Percentiles rank a stretch among this genome's conserved stretches.
phyloP scores from a whole-genome alignment of 2,888 invertebrate species.

The Hypolimnas misippus region DNA sequence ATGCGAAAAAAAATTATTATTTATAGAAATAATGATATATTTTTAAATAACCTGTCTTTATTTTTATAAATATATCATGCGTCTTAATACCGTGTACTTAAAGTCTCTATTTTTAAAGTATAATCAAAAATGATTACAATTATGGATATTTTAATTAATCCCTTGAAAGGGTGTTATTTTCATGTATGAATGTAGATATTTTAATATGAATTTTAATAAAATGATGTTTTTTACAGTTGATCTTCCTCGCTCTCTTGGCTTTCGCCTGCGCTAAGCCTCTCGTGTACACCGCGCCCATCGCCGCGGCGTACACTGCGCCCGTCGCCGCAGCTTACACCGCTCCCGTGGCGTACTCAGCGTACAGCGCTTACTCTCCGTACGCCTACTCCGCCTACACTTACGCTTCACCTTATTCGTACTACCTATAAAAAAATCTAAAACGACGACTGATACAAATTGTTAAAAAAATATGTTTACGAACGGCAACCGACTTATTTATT shows the following conservation, averaged over 20 bases:
- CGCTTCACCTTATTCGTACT: conserved; percentile 55
- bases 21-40: too few species aligned
- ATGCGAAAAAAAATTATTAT: too few species aligned
- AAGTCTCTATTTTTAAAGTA: too few species aligned
- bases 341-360: conserved; percentile 58
- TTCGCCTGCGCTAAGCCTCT: conserved; percentile 59
- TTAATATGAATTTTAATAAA: too few species aligned
- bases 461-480: conserved; percentile 9
- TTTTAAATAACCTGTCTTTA: too few species aligned
- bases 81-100: too few species aligned
- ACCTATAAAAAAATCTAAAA: conserved; percentile 40
- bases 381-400: conserved; percentile 57
- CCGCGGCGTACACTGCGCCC: conserved; percentile 55
- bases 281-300: conserved; percentile 55
- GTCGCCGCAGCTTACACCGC: conserved; percentile 57
- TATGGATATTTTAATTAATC: too few species aligned
- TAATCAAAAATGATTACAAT: too few species aligned
- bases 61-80: too few species aligned
- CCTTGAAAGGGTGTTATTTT: too few species aligned
- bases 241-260: conserved; percentile 82
- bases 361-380: conserved; percentile 58
- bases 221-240: too few species aligned
- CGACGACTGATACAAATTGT: conserved; percentile 12
- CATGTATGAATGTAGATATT: too few species aligned
- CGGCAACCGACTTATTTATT: conserved; percentile 31